Evolutionary conservation across 2,888 invertebrate genomes (phyloP), one percentile per base, ranked within the genome.

Genomic region (Melolontha melolontha): DNA sequence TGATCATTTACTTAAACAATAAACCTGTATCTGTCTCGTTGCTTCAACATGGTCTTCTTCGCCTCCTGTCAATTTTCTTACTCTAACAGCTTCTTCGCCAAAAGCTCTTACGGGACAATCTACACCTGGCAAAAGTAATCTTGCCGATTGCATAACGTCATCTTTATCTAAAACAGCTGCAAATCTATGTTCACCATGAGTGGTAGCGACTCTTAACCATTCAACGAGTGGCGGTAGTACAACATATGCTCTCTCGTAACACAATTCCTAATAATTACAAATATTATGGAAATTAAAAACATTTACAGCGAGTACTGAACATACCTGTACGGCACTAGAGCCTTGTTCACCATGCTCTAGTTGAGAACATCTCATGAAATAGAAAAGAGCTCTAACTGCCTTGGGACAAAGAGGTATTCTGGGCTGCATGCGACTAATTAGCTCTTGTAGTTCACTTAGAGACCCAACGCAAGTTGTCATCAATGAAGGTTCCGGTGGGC

Each of bases 331-430:
- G 1, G 80, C 78, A 71, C 78, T 77, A 66, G 79, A 76, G 4
- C 77, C 77, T 72, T 81, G 78, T 75, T 79, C 81, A 27, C 80
- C 82, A 75, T 78, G 83, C 73, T 80, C 81, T 74, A 91, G 87
- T 87, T 93, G 95, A 0, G 95, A 94, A 82, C 96, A 96, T 52
- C 95, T 86, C 95, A 96, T 95, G 80, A 95, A 96, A 83, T 96
- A 95, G 82, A 95, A 96, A 1, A 96, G 85, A 0, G 94, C 90
- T 54, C 92, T 89, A 52, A 95, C 87, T 0, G 95, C 95, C 44
- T 90, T 90, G 86, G 65, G 90, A 86, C 72, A 92, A 81, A 73
- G 81, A 75, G 78, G 85, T 75, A 75, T 83, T 66, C 80, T 87
- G 77, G 79, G 87, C 78, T 81, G 86, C 82, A 78, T 88, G 70